Percentiles rank a stretch among this genome's conserved stretches.
These are phyloP conservation scores for Acleris laterana DNA, from an alignment of 2,888 invertebrate species.

Conservation along the genomic window DNA sequence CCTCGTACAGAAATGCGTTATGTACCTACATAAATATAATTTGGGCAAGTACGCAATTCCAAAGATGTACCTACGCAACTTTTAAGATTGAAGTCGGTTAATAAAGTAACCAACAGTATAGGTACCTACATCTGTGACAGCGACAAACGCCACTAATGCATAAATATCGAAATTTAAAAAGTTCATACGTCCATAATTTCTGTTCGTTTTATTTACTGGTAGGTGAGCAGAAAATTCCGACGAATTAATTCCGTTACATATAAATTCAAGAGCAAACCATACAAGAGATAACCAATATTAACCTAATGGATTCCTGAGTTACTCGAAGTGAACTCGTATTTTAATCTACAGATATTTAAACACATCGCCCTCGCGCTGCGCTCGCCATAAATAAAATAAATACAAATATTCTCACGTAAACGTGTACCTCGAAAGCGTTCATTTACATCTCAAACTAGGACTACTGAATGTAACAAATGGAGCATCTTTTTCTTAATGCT, in stretches of 20 bases:
- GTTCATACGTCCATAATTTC: constrained; percentile 1
- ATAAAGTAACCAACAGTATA: no score
- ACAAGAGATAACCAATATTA: constrained; percentile 76
- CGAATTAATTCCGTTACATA: constrained; percentile 61
- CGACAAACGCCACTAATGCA: not conserved
- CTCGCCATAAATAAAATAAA: constrained; percentile 83
- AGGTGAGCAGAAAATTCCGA: constrained; percentile 48
- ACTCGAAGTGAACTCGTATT: constrained; percentile 74
- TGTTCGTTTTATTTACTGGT: constrained; percentile 5
- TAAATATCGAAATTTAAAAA: not conserved
- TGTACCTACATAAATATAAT: not conserved
- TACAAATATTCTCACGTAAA: constrained; percentile 84
- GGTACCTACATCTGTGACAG: constrained; percentile 8
- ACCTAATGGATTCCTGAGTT: constrained; percentile 75
- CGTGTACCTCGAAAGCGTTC: constrained; percentile 79
- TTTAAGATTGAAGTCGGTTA: no score
- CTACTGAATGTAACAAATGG: constrained; percentile 80
- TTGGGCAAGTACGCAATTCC: not conserved
- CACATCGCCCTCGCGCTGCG: constrained; percentile 77
- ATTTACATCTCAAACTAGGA: constrained; percentile 69
- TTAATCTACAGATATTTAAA: constrained; percentile 82
- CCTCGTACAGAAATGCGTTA: constrained; percentile 46
- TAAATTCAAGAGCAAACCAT: constrained; percentile 55
- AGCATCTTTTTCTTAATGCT: constrained; percentile 75
- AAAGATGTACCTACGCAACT: not conserved